Evolutionary conservation across 2,797 vertebrate species (phyloP).

Genomic region (Spondyliosoma cantharus): DNA sequence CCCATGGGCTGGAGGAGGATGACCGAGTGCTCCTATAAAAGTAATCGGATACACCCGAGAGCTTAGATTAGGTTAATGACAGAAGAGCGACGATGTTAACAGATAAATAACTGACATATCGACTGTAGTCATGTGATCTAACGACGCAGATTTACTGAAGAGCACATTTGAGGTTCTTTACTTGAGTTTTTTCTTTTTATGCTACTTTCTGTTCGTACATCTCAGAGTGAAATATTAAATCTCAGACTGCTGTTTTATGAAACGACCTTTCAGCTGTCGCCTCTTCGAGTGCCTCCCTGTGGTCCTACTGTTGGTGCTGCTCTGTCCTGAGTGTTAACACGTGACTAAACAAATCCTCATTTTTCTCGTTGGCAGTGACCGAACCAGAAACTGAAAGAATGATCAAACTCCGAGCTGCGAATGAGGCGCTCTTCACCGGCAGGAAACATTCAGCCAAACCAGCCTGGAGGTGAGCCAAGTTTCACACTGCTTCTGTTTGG

Average conservation of each 20-base stretch:
- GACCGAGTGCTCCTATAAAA: slow-evolving; percentile 81
- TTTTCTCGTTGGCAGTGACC: slow-evolving; percentile 66
- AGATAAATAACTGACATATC: too few species aligned
- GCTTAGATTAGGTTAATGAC: background rate
- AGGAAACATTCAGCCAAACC: slow-evolving; percentile 85
- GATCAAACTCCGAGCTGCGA: slow-evolving; percentile 83
- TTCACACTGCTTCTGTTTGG: background rate
- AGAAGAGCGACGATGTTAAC: too few species aligned
- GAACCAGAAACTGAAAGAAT: slow-evolving; percentile 81
- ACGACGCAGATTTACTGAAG: background rate
- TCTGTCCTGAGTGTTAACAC: too few species aligned
- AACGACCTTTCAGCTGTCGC: too few species aligned
- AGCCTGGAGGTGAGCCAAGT: slow-evolving; percentile 81
- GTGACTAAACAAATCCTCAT: background rate
- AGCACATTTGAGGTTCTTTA: too few species aligned
- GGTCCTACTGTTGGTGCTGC: too few species aligned
- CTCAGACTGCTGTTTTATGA: too few species aligned
- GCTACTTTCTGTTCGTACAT: too few species aligned
- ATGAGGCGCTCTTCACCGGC: slow-evolving; percentile 83
- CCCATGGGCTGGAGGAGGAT: slow-evolving; percentile 82
- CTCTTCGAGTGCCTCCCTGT: too few species aligned
- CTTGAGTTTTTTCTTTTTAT: too few species aligned
- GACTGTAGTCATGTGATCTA: too few species aligned
- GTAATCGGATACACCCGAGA: slow-evolving; percentile 43
- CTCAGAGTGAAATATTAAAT: too few species aligned